phyloP scores from a whole-genome alignment of 2,888 invertebrate genomes.

The Iselma pallidipennis region DNA sequence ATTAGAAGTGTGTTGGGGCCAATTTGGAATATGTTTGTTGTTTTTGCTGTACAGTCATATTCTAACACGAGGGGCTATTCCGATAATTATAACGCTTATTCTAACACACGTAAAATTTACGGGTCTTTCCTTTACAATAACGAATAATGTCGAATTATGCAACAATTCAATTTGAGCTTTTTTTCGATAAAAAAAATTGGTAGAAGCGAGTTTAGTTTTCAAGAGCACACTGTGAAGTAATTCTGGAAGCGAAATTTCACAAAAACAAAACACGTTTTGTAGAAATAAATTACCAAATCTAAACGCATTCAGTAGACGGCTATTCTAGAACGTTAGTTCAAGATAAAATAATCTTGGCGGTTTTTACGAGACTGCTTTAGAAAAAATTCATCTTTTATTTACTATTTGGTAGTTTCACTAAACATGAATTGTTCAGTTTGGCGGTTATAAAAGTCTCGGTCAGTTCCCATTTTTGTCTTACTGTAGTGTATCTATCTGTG shows the following conservation, averaged over 20 bases:
- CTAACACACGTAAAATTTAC: background rate
- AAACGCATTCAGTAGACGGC: background rate
- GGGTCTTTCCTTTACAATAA: too few species aligned
- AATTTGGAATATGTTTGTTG: background rate
- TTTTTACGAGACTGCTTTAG: background rate
- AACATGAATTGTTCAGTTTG: conserved; percentile 1
- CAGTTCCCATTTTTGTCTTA: background rate
- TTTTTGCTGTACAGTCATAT: background rate
- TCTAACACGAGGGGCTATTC: background rate
- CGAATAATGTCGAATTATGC: background rate
- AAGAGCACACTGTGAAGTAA: too few species aligned
- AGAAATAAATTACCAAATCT: conserved; percentile 1
- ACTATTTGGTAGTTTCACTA: background rate
- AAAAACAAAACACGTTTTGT: background rate
- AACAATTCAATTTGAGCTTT: too few species aligned
- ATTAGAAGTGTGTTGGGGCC: conserved; percentile 12
- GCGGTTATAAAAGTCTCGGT: background rate
- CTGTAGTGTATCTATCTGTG: background rate
- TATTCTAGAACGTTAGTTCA: background rate
- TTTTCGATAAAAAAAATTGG: too few species aligned
- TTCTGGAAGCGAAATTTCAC: background rate
- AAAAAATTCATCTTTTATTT: conserved; percentile 1
- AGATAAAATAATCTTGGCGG: background rate
- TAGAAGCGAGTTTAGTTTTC: too few species aligned
- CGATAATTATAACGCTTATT: background rate